Evolutionary conservation across 2,113 vertebrate genomes (phyloP).

Genomic region (Bujurquina vittata): DNA sequence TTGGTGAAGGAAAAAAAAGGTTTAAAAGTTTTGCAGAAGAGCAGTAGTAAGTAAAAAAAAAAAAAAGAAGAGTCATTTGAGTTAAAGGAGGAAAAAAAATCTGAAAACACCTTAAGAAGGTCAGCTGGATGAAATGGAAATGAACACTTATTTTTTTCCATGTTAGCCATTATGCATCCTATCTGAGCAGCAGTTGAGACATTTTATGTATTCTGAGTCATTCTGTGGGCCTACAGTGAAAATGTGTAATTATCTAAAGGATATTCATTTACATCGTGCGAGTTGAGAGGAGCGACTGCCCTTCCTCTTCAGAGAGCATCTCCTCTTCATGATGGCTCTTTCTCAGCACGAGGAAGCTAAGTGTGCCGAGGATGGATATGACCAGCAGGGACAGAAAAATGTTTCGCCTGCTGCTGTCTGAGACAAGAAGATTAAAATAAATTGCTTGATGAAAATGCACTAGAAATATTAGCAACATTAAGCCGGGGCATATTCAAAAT

Average conservation of each 20-base stretch:
- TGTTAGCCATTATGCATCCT: neutral
- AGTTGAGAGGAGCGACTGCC: conserved; percentile 74
- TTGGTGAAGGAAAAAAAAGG: conserved; percentile 42
- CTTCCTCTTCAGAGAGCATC: conserved; percentile 80
- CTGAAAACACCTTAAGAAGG: neutral
- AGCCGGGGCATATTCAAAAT: conserved; percentile 14
- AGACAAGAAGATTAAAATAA: conserved; percentile 44
- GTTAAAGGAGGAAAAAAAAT: neutral
- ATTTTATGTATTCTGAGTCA: conserved; percentile 6
- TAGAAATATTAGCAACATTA: conserved; percentile 13
- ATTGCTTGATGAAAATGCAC: conserved; percentile 34
- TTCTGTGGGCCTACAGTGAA: conserved; percentile 3
- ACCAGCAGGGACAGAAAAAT: conserved; percentile 91
- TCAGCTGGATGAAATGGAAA: neutral
- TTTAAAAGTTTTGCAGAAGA: conserved; percentile 15
- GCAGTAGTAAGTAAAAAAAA: neutral
- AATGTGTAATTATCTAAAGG: conserved; percentile 22
- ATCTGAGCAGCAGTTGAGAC: neutral
- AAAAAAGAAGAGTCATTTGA: neutral
- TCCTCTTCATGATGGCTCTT: conserved; percentile 73
- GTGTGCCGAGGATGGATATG: conserved; percentile 89
- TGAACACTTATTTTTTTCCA: neutral
- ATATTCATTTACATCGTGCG: conserved; percentile 67
- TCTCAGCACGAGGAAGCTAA: conserved; percentile 92
- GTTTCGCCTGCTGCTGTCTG: conserved; percentile 89